Evolutionary conservation across 2,797 vertebrate species (phyloP).

Genomic region (Pseudomugil gertrudae): DNA sequence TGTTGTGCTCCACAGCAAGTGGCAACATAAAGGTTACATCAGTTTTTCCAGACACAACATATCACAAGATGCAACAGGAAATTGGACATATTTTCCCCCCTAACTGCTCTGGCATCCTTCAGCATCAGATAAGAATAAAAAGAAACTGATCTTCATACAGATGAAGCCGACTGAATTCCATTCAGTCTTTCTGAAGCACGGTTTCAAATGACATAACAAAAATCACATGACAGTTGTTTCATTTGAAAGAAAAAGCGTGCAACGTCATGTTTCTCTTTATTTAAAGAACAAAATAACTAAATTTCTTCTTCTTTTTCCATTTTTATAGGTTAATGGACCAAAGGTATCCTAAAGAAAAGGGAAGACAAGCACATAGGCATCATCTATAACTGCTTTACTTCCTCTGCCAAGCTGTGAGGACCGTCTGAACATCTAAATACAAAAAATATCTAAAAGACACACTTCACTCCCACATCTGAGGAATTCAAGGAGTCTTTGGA

Average conservation of each 20-base stretch:
- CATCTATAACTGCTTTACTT: conserved; percentile 44
- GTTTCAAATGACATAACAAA: not conserved
- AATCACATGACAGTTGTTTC: not conserved
- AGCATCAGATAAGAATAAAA: conserved; percentile 6
- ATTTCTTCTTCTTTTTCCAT: not conserved
- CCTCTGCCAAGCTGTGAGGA: conserved; percentile 31
- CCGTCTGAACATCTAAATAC: conserved; percentile 42
- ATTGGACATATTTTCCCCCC: not conserved
- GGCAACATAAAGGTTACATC: conserved; percentile 19
- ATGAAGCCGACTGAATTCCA: not conserved
- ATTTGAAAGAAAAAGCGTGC: not conserved
- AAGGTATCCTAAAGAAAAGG: conserved; percentile 27
- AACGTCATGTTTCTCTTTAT: not conserved
- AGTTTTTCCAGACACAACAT: conserved; percentile 13
- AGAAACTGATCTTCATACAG: not conserved
- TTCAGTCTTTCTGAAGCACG: not conserved
- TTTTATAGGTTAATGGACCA: conserved; percentile 53
- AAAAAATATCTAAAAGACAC: conserved; percentile 12
- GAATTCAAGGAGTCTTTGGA: conserved; percentile 65
- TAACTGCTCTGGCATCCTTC: not conserved
- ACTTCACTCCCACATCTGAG: conserved; percentile 58
- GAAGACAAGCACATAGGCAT: conserved; percentile 48
- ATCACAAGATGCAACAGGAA: conserved; percentile 30
- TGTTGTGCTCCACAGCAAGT: not conserved
- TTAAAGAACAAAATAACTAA: not conserved